Conservation (phyloP, 2,888 invertebrate species). For the Andrena dorsata region DNA sequence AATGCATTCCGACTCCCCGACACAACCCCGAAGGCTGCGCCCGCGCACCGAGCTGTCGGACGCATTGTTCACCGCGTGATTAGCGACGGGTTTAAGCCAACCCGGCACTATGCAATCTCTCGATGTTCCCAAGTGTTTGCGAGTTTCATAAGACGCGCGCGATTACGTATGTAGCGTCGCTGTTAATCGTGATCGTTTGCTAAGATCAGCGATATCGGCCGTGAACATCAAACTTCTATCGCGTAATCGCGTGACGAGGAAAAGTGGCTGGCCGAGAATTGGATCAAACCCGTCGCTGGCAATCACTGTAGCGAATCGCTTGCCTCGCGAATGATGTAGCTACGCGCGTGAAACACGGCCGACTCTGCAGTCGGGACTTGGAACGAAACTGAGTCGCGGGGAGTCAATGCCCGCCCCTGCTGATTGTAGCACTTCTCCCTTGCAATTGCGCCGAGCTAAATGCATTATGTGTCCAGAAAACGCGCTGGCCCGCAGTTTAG, state of each 20-base stretch:
- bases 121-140: not conserved
- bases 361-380: constrained; percentile 21
- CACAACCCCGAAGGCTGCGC: constrained; percentile 7
- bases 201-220: too few relatives aligned
- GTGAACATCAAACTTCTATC: too few relatives aligned
- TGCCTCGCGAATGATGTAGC: constrained; percentile 23
- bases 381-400: constrained; percentile 43
- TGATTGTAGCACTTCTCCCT: constrained; percentile 55
- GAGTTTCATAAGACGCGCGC: too few relatives aligned
- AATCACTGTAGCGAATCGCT: constrained; percentile 21
- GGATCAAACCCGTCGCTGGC: constrained; percentile 14
- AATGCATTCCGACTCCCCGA: constrained; percentile 27
- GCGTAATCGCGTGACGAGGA: too few relatives aligned
- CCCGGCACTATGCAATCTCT: not conserved
- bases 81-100: constrained; percentile 14
- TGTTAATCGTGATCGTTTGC: too few relatives aligned
- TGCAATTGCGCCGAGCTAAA: constrained; percentile 45
- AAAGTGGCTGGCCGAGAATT: constrained; percentile 1
- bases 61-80: constrained; percentile 27
- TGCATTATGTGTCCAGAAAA: constrained; percentile 44
- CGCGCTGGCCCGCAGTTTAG: constrained; percentile 21
- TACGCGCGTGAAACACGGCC: constrained; percentile 1
- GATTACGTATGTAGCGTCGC: too few relatives aligned
- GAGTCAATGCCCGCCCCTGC: constrained; percentile 52
- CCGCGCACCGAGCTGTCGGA: constrained; percentile 1